These are phyloP conservation scores for Pheosia gnoma DNA, from an alignment of 2,888 invertebrate species.

Conservation along the genomic window DNA sequence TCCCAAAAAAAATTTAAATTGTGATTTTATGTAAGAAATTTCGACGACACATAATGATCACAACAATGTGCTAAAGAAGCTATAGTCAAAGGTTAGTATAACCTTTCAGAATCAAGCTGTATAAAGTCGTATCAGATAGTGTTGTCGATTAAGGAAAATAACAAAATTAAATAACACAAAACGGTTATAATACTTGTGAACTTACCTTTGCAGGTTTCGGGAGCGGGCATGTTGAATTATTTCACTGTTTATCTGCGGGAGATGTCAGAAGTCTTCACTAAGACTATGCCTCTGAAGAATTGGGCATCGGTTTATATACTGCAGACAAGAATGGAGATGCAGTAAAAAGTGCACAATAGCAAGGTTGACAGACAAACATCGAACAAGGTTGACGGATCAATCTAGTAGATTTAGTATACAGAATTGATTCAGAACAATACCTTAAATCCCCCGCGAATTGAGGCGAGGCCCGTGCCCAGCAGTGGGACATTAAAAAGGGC, in stretches of 20 bases:
- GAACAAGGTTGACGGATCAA: slow-evolving; percentile 12
- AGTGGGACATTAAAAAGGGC: too few species aligned
- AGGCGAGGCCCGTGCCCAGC: too few species aligned
- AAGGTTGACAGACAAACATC: slow-evolving; percentile 51
- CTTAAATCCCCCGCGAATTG: too few species aligned
- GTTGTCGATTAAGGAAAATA: background rate
- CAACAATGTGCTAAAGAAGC: too few species aligned
- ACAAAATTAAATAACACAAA: background rate
- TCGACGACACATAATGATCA: too few species aligned
- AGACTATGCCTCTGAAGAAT: slow-evolving; percentile 32
- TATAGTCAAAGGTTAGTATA: too few species aligned
- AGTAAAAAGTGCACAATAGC: slow-evolving; percentile 53
- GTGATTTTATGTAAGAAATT: too few species aligned
- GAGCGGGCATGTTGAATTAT: slow-evolving; percentile 77
- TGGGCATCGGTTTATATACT: slow-evolving; percentile 32
- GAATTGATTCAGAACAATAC: too few species aligned
- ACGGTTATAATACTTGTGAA: background rate
- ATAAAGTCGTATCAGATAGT: too few species aligned
- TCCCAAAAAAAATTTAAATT: too few species aligned
- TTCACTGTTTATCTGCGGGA: slow-evolving; percentile 9
- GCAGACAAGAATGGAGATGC: slow-evolving; percentile 12
- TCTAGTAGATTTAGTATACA: background rate
- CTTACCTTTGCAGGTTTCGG: slow-evolving; percentile 84
- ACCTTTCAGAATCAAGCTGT: too few species aligned
- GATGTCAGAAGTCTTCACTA: slow-evolving; percentile 12